Conservation (phyloP, 2,888 invertebrate genomes). For the Platycnemis pennipes region DNA sequence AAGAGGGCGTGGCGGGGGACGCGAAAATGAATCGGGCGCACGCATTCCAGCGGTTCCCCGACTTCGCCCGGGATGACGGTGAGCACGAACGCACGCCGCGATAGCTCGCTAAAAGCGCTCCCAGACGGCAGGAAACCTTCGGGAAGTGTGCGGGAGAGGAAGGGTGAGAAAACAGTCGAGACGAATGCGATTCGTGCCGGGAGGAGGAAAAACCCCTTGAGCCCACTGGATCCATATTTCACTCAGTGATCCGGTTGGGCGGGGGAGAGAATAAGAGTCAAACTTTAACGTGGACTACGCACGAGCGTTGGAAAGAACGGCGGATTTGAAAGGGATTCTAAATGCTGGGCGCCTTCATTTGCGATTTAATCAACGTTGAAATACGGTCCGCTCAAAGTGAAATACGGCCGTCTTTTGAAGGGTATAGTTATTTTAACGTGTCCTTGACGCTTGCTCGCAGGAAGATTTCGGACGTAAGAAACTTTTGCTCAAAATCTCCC, state of each 20-base stretch:
- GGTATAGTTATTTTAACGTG: not conserved
- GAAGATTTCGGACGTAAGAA: no score
- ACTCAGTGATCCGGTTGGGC: not conserved
- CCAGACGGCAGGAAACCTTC: not conserved
- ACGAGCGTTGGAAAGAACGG: not conserved
- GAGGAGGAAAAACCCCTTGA: not conserved
- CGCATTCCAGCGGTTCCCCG: not conserved
- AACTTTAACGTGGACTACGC: no score
- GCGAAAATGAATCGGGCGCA: slow-evolving; percentile 4
- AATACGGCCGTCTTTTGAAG: not conserved
- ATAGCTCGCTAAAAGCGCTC: no score
- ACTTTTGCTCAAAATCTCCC: no score
- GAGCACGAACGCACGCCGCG: not conserved
- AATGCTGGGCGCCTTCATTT: not conserved
- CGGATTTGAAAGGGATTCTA: not conserved
- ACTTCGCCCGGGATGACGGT: not conserved
- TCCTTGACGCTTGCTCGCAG: not conserved
- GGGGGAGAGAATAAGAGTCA: not conserved
- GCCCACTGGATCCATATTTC: not conserved
- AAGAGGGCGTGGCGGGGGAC: slow-evolving; percentile 28
- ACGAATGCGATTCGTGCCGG: not conserved
- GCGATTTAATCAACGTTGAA: not conserved
- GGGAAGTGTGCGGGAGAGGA: not conserved
- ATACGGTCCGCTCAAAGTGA: not conserved
- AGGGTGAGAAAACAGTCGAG: not conserved